A percentile compares a stretch with the other conserved stretches of the same genome.
Conservation (phyloP, 2,797 vertebrate genomes). For the Rhadinocentrus ornatus region DNA sequence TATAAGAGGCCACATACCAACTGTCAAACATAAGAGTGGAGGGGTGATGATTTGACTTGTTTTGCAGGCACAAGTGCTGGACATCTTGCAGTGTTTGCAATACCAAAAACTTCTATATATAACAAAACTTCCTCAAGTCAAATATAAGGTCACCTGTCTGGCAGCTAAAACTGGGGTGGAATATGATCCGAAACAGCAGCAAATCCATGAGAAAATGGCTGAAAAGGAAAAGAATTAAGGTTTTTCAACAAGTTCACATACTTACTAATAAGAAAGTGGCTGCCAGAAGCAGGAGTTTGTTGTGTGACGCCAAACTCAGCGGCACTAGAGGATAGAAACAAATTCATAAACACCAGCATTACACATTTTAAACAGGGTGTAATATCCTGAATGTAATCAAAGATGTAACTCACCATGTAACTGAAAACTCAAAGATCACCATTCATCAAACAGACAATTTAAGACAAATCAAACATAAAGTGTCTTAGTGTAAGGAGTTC, state of each 20-base stretch:
- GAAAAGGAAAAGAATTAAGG: neutral
- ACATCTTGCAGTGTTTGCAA: neutral
- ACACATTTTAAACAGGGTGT: neutral
- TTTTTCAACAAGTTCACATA: no score
- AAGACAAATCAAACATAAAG: neutral
- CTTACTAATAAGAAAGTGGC: slow-evolving; percentile 83
- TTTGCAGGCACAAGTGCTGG: no score
- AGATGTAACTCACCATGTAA: neutral
- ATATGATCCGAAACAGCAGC: neutral
- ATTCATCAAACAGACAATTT: neutral
- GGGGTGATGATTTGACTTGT: no score
- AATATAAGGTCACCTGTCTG: neutral
- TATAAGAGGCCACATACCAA: no score
- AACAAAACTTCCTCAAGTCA: neutral
- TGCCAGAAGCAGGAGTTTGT: slow-evolving; percentile 80
- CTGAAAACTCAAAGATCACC: neutral
- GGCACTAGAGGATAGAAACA: slow-evolving; percentile 70
- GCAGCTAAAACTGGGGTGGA: neutral
- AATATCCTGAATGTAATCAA: neutral
- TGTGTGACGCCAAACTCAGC: slow-evolving; percentile 71
- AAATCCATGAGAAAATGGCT: neutral
- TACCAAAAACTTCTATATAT: no score
- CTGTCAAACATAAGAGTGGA: no score
- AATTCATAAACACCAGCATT: slow-evolving; percentile 13
- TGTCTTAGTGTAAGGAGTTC: neutral